phyloP scores from a whole-genome alignment of 1,140 invertebrate genomes.

The Eciton burchellii region DNA sequence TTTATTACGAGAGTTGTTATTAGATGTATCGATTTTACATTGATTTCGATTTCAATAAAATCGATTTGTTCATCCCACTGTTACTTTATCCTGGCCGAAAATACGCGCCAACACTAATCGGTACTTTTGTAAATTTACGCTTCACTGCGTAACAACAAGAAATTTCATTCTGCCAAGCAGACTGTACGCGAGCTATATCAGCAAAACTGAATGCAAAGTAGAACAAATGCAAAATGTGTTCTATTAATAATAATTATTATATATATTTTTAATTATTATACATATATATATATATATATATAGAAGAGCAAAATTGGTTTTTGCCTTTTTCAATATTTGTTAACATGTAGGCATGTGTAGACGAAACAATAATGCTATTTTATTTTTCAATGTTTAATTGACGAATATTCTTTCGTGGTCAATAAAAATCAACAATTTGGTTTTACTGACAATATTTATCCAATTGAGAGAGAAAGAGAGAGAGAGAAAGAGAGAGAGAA shows the following conservation, averaged over 20 bases:
- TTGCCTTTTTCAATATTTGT: not conserved
- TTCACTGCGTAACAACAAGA: not conserved
- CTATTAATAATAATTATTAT: not conserved
- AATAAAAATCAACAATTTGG: constrained; percentile 37
- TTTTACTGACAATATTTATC: constrained; percentile 44
- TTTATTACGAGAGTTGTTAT: not conserved
- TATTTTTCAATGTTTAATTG: constrained; percentile 41
- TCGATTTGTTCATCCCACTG: not conserved
- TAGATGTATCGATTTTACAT: constrained; percentile 17
- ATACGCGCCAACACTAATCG: constrained; percentile 7
- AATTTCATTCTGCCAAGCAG: not conserved
- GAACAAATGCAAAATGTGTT: not conserved
- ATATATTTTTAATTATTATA: not conserved
- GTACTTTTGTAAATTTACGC: constrained; percentile 5
- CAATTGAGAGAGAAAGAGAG: too few relatives aligned
- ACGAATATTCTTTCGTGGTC: constrained; percentile 8
- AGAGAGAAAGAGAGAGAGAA: too few relatives aligned
- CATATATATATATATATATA: too few relatives aligned
- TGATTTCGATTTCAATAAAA: constrained; percentile 2
- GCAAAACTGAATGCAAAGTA: not conserved
- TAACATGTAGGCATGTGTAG: not conserved
- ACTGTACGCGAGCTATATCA: not conserved
- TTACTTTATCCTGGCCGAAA: not conserved
- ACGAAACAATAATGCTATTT: not conserved
- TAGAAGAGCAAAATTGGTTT: not conserved